Base-by-base conservation (phyloP, 2,113 vertebrate species). In the Ctenodactylus gundi region DNA sequence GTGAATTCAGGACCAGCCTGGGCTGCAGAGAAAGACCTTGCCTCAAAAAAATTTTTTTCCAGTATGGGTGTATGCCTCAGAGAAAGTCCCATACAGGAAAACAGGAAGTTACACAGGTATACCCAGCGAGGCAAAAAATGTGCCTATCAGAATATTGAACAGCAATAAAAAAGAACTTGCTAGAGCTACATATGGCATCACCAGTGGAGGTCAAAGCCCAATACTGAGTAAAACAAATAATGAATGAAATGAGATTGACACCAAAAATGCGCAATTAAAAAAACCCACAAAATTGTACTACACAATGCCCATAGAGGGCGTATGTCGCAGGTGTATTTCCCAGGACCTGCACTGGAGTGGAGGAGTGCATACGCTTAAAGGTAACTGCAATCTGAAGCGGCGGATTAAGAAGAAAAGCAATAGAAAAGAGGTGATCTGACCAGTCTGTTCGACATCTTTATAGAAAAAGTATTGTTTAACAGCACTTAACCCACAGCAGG, bases 161-260 rank as follows among this genome's bases (percentile, higher is more conserved):
- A 53, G 9, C 12, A 49, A 73, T 39, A 8, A 72, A 64, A 51
- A 84, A 67, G 44, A 68, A 39, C 14, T 29, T 68, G 27, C 13
- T 51, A 34, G n/a, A 29, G 23, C 46, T 10, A 68, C 46, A 6
- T 0, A 39, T 31, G 20, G 44, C 1, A 0, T 88, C 15, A 1
- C 0, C 7, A 21, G 25, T 2, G 2, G n/a, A 53, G 36, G 31
- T 20, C 77, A 88, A 39, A 80, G 27, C 44, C 5, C 0, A 10
- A n/a, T 4, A 3, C 36, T 8, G 73, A 85, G n/a, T 10, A n/a
- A 77, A 41, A 41, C 14, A 57, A 31, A 90, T 29, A 67, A 49
- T 13, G n/a, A 67, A 20, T 70, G 53, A 51, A 67, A n/a, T 15
- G 60, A 81, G 11, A 65, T 2, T 5, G 10, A 86, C 0, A 27